Conservation (phyloP, 2,113 vertebrate genomes). For the Steatornis caripensis region DNA sequence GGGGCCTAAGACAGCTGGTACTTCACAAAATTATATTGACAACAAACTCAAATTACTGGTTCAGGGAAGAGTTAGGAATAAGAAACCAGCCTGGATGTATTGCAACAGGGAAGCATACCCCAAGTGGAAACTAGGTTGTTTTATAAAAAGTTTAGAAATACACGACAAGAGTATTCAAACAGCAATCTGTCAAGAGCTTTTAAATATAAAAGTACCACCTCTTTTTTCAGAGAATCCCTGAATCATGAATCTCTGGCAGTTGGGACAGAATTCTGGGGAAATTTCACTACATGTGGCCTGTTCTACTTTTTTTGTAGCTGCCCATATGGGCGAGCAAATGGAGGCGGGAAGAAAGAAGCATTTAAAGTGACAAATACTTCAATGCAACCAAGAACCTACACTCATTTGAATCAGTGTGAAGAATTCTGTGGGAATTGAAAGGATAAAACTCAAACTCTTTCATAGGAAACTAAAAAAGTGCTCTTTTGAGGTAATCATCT, state of each 20-base stretch:
- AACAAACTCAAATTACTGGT: background rate
- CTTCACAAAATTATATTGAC: background rate
- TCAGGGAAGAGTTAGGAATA: background rate
- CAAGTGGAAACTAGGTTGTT: background rate
- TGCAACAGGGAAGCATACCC: background rate
- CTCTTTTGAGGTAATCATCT: background rate
- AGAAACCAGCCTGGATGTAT: background rate
- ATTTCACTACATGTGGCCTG: background rate
- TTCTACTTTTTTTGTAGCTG: background rate
- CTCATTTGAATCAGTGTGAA: background rate
- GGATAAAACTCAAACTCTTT: background rate
- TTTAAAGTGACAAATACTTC: background rate
- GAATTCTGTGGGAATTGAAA: background rate
- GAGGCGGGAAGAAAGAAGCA: accelerated
- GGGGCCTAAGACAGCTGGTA: background rate
- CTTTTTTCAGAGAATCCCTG: background rate
- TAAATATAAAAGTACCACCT: background rate
- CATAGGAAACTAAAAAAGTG: background rate
- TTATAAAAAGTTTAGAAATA: background rate
- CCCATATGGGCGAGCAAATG: background rate
- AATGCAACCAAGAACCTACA: background rate
- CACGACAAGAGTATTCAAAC: background rate
- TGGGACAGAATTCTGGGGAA: background rate
- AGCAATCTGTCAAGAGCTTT: background rate
- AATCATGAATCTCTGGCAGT: background rate